Percentiles rank a stretch among this genome's conserved stretches.
Conservation (phyloP, 2,797 vertebrate species). For the Chromis chromis region DNA sequence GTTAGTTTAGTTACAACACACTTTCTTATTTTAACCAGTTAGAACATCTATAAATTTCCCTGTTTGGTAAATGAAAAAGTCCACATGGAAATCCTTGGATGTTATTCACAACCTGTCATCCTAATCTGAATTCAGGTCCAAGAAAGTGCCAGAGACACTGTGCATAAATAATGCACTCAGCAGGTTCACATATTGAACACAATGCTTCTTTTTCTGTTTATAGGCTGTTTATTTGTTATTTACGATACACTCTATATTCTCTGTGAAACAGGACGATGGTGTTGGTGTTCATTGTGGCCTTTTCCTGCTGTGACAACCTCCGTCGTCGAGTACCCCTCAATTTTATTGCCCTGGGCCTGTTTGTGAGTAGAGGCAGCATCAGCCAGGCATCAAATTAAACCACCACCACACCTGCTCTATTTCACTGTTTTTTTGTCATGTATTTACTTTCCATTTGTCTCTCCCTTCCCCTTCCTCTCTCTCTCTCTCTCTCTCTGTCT, state of each 20-base stretch:
- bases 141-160: slow-evolving; percentile 1
- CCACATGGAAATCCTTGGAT: slow-evolving; percentile 19
- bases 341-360: slow-evolving; percentile 87
- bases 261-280: slow-evolving; percentile 75
- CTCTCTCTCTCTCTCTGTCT: slow-evolving; percentile 26
- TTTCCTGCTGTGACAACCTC: slow-evolving; percentile 85
- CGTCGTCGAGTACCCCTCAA: slow-evolving; percentile 87
- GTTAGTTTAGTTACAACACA: neutral
- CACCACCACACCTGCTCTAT: slow-evolving; percentile 55
- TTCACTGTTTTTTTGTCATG: slow-evolving; percentile 37
- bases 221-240: slow-evolving; percentile 62
- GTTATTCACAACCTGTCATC: slow-evolving; percentile 40
- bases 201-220: slow-evolving; percentile 22
- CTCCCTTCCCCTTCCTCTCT: slow-evolving; percentile 22
- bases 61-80: slow-evolving; percentile 29
- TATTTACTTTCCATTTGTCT: slow-evolving; percentile 63
- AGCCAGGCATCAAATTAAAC: slow-evolving; percentile 74
- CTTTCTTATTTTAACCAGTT: neutral
- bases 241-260: slow-evolving; percentile 53
- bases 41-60: neutral
- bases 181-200: slow-evolving; percentile 35
- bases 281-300: slow-evolving; percentile 76
- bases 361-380: slow-evolving; percentile 86
- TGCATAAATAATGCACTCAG: slow-evolving; percentile 45
- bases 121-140: slow-evolving; percentile 4